Percentiles rank a stretch among this genome's conserved stretches.
Evolutionary conservation across 2,888 invertebrate genomes (phyloP).

Genomic region (Pandemis heparana): DNA sequence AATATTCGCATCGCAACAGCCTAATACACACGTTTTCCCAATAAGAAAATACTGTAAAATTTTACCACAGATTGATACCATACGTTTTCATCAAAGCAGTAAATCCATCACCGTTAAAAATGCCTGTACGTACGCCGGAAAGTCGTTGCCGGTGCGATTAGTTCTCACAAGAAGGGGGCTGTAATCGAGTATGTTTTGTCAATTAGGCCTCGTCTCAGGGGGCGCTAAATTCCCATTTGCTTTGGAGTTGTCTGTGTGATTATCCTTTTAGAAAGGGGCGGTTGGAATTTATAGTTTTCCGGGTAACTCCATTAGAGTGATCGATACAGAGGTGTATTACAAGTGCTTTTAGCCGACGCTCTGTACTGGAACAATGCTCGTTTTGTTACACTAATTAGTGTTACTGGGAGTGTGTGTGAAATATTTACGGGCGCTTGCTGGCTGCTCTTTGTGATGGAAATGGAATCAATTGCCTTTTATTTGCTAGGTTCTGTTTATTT

Average conservation of each 20-base stretch:
- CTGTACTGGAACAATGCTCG: slow-evolving; percentile 27
- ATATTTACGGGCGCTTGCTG: background rate
- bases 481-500: background rate
- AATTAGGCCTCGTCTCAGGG: slow-evolving; percentile 71
- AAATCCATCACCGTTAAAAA: slow-evolving; percentile 22
- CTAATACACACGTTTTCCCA: background rate
- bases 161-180: slow-evolving; percentile 50
- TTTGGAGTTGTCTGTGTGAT: slow-evolving; percentile 73
- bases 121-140: slow-evolving; percentile 55
- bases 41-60: background rate
- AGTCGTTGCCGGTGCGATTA: slow-evolving; percentile 57
- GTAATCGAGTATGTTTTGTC: slow-evolving; percentile 76
- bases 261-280: slow-evolving; percentile 77
- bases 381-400: slow-evolving; percentile 17
- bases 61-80: background rate
- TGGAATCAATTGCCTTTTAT: background rate
- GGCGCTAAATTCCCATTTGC: slow-evolving; percentile 78
- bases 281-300: slow-evolving; percentile 76
- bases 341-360: slow-evolving; percentile 33
- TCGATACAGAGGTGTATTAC: slow-evolving; percentile 52
- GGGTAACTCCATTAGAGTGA: slow-evolving; percentile 72
- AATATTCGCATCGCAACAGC: no score
- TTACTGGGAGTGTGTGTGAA: slow-evolving; percentile 8
- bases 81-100: background rate
- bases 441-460: slow-evolving; percentile 6